Evolutionary conservation across 2,113 vertebrate species (phyloP).

Genomic region (rat (Rattus norvegicus)): DNA sequence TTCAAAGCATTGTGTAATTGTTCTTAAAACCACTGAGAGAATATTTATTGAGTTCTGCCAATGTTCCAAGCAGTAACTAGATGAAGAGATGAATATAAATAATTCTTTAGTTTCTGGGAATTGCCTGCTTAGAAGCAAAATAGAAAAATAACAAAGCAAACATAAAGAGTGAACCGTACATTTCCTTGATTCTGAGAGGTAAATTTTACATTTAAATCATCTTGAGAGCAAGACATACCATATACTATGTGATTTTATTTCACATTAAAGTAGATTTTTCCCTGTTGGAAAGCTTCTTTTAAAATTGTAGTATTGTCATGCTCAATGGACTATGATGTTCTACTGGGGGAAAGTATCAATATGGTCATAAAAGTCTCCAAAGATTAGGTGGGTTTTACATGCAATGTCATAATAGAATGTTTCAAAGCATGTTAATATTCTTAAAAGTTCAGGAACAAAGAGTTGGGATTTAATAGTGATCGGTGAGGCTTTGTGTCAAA

Average conservation of each 20-base stretch:
- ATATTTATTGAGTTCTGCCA: slow-evolving; percentile 20
- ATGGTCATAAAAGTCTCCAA: background rate
- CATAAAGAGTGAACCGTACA: background rate
- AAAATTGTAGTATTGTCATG: background rate
- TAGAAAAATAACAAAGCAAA: background rate
- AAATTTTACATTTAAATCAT: slow-evolving; percentile 38
- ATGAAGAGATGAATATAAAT: background rate
- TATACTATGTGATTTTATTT: slow-evolving; percentile 4
- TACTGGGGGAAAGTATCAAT: background rate
- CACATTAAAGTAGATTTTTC: background rate
- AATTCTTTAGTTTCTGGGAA: slow-evolving; percentile 1
- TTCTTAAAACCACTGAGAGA: background rate
- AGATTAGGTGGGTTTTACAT: background rate
- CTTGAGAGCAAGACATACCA: background rate
- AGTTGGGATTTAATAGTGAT: background rate
- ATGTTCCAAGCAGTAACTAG: background rate
- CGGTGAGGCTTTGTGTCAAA: background rate
- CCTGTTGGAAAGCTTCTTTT: background rate
- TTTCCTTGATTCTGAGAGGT: slow-evolving; percentile 1
- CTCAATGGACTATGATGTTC: background rate
- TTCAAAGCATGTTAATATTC: background rate
- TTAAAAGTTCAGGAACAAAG: background rate
- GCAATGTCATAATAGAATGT: background rate
- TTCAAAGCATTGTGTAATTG: background rate
- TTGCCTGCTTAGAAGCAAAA: background rate